These are phyloP conservation scores for Antennarius maculatus DNA, from an alignment of 2,797 vertebrate species.

Conservation along the genomic window DNA sequence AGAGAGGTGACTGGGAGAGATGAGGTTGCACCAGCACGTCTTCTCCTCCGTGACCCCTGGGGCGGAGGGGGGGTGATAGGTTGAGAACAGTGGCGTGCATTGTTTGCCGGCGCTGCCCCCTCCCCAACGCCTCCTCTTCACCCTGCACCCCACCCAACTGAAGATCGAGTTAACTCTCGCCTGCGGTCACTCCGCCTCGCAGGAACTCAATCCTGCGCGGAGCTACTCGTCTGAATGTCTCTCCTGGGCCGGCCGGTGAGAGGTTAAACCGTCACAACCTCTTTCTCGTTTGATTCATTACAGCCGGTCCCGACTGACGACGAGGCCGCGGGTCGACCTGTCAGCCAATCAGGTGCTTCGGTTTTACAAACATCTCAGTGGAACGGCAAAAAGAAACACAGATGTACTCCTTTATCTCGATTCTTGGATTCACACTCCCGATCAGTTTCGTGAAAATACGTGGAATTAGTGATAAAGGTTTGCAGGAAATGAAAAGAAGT, in stretches of 20 bases:
- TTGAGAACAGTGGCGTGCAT: constrained; percentile 78
- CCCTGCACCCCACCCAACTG: constrained; percentile 71
- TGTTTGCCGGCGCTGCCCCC: constrained; percentile 65
- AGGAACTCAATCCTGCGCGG: constrained; percentile 69
- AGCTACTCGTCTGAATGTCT: constrained; percentile 45
- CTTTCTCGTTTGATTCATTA: constrained; percentile 64
- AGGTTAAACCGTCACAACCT: constrained; percentile 60
- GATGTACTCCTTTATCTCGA: too few relatives aligned
- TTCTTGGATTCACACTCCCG: too few relatives aligned
- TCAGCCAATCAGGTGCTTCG: constrained; percentile 17
- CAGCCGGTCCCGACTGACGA: constrained; percentile 33
- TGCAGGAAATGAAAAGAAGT: too few relatives aligned
- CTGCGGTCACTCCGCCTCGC: constrained; percentile 75
- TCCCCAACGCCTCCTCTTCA: constrained; percentile 57
- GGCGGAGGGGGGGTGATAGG: constrained; percentile 71
- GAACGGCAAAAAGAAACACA: too few relatives aligned
- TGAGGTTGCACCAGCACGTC: constrained; percentile 79
- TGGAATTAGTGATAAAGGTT: too few relatives aligned
- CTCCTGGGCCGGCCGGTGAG: constrained; percentile 49
- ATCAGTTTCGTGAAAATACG: too few relatives aligned
- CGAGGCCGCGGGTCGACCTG: constrained; percentile 50
- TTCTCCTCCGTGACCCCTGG: constrained; percentile 70
- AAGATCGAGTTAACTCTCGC: constrained; percentile 80
- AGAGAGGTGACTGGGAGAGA: constrained; percentile 71
- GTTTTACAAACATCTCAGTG: too few relatives aligned